phyloP scores from a whole-genome alignment of 2,113 vertebrate species.

The Heloderma charlesbogerti region DNA sequence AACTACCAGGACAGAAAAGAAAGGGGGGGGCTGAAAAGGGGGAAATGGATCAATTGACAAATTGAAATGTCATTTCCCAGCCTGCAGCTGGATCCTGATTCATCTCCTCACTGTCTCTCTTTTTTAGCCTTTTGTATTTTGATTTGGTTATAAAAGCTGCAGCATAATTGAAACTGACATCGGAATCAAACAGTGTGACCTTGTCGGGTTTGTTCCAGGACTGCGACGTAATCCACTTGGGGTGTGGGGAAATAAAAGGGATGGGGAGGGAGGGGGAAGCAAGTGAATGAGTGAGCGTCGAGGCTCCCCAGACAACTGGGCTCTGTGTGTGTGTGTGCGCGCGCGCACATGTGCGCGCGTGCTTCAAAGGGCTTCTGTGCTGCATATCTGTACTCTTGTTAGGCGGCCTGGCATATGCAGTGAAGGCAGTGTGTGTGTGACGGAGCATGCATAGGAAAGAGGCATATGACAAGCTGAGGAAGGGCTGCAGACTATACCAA shows the following conservation, averaged over 20 bases:
- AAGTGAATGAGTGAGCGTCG: fast-evolving
- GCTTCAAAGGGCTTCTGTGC: slow-evolving; percentile 55
- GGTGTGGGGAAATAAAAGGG: slow-evolving; percentile 46
- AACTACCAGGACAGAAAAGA: slow-evolving; percentile 65
- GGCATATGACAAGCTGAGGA: slow-evolving; percentile 6
- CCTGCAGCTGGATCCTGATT: slow-evolving; percentile 64
- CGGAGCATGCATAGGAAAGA: neutral
- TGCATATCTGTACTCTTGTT: slow-evolving; percentile 7
- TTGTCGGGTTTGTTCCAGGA: slow-evolving; percentile 76
- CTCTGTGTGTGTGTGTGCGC: fast-evolving
- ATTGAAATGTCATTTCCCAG: slow-evolving; percentile 79
- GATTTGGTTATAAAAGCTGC: slow-evolving; percentile 82
- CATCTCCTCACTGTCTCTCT: slow-evolving; percentile 52
- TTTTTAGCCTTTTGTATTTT: slow-evolving; percentile 74
- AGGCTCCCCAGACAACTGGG: slow-evolving; percentile 55
- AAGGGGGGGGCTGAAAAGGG: neutral
- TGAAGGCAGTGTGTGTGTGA: neutral
- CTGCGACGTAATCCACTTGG: slow-evolving; percentile 11
- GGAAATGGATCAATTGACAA: slow-evolving; percentile 71
- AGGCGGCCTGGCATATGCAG: slow-evolving; percentile 27
- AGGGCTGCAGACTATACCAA: slow-evolving; percentile 5
- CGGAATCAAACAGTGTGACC: slow-evolving; percentile 79
- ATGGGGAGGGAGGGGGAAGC: neutral
- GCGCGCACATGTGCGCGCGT: fast-evolving
- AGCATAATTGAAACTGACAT: slow-evolving; percentile 82